These are phyloP conservation scores for Idris sp. DNA, from an alignment of 1,140 invertebrate genomes.

Conservation along the genomic window DNA sequence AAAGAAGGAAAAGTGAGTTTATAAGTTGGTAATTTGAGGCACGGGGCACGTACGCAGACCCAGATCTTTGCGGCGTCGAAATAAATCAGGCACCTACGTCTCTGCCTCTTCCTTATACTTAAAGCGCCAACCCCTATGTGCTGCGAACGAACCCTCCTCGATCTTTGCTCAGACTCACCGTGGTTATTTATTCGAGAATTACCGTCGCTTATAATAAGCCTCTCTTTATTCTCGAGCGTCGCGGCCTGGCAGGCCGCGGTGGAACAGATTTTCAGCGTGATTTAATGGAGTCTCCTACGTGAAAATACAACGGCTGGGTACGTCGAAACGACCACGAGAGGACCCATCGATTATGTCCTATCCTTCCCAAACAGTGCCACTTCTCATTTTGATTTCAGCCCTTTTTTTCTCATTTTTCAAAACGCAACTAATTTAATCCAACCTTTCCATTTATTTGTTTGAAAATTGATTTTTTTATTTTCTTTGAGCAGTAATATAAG, in stretches of 20 bases:
- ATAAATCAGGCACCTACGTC: conserved; percentile 77
- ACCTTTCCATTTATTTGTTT: conserved; percentile 23
- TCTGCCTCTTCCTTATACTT: conserved; percentile 57
- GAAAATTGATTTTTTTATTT: conserved; percentile 6
- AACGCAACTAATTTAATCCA: conserved; percentile 49
- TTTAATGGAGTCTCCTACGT: conserved; percentile 75
- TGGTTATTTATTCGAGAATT: conserved; percentile 79
- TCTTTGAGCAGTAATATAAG: background rate
- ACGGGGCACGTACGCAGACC: conserved; percentile 76
- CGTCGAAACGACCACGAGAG: conserved; percentile 63
- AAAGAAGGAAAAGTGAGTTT: conserved; percentile 70
- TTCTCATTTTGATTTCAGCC: conserved; percentile 41
- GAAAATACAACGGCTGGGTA: conserved; percentile 66
- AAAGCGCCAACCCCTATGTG: conserved; percentile 43
- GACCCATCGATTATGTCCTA: conserved; percentile 62
- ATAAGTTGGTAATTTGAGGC: conserved; percentile 79
- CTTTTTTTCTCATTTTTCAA: conserved; percentile 30
- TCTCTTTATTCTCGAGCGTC: conserved; percentile 76
- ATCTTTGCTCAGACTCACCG: conserved; percentile 65
- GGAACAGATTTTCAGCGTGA: conserved; percentile 77
- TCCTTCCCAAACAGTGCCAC: conserved; percentile 54
- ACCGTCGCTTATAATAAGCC: conserved; percentile 79
- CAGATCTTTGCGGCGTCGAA: conserved; percentile 77
- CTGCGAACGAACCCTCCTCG: conserved; percentile 62
- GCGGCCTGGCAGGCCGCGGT: conserved; percentile 66